A percentile compares a stretch with the other conserved stretches of the same genome.
These are phyloP conservation scores for Nomada hirtipes DNA, from an alignment of 2,888 invertebrate genomes.

Conservation along the genomic window DNA sequence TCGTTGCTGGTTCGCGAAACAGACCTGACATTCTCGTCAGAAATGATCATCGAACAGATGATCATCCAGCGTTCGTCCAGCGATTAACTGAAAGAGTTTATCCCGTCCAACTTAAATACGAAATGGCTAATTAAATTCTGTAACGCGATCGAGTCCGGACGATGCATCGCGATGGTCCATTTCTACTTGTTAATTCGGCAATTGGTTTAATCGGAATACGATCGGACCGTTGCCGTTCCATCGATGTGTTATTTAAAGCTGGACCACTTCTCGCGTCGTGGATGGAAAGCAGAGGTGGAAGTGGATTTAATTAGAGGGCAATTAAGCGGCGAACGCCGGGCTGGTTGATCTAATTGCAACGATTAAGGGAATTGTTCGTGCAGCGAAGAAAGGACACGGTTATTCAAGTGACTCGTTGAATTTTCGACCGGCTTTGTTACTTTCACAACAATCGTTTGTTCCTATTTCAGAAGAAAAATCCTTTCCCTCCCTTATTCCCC, in stretches of 20 bases:
- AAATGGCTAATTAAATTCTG: neutral
- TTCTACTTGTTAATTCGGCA: neutral
- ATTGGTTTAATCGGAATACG: constrained; percentile 28
- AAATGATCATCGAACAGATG: too few species aligned
- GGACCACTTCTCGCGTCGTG: constrained; percentile 17
- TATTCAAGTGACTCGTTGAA: constrained; percentile 1
- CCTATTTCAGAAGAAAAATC: too few species aligned
- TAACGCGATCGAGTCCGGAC: neutral
- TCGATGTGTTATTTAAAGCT: constrained; percentile 30
- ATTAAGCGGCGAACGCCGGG: constrained; percentile 50
- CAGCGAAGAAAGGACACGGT: neutral
- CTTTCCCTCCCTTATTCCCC: too few species aligned
- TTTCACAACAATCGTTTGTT: neutral
- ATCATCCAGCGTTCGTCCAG: too few species aligned
- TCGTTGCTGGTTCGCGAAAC: too few species aligned
- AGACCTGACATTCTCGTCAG: too few species aligned
- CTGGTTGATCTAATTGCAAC: constrained; percentile 57
- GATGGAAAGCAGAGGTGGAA: constrained; percentile 41
- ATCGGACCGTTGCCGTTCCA: constrained; percentile 7
- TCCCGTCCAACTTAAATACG: neutral
- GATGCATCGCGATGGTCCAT: neutral
- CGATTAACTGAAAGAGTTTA: neutral
- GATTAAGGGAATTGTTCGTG: constrained; percentile 55
- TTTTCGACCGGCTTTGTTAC: constrained; percentile 26
- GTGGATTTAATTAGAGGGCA: constrained; percentile 60